Evolutionary conservation across 2,888 invertebrate species (phyloP).

Genomic region (Epirrhoe alternata): DNA sequence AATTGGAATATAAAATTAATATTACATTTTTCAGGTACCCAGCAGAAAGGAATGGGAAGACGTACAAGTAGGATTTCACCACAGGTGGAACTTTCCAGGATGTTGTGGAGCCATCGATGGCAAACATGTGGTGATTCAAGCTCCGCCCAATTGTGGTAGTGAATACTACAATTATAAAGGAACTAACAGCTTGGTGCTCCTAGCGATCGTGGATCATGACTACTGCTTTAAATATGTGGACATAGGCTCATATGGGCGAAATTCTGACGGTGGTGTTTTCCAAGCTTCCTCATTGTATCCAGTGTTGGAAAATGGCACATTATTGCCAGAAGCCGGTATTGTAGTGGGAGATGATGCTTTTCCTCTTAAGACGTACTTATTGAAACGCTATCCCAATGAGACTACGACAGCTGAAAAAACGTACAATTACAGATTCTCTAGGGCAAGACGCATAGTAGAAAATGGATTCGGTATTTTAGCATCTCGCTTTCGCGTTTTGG

Average conservation of each 20-base stretch:
- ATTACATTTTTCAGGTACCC: conserved; percentile 39
- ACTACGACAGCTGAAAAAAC: conserved; percentile 21
- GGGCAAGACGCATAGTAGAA: conserved; percentile 34
- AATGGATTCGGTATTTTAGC: conserved; percentile 8
- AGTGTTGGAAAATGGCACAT: conserved; percentile 19
- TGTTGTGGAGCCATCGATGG: conserved; percentile 48
- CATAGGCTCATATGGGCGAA: conserved; percentile 8
- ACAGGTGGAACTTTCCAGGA: conserved; percentile 48
- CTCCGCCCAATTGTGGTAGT: conserved; percentile 23
- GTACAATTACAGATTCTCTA: conserved; percentile 26
- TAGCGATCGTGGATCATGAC: conserved; percentile 52
- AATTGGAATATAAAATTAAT: conserved; percentile 29
- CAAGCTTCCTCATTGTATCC: conserved; percentile 23
- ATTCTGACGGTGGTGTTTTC: conserved; percentile 15
- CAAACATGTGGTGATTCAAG: conserved; percentile 25
- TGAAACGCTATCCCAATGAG: conserved; percentile 22
- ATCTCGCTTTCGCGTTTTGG: conserved; percentile 29
- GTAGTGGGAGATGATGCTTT: conserved; percentile 31
- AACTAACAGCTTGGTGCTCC: conserved; percentile 42
- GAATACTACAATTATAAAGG: conserved; percentile 27
- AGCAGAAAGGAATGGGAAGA: conserved; percentile 34
- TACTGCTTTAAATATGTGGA: conserved; percentile 31
- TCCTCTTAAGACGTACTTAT: conserved; percentile 26
- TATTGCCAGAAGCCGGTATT: conserved; percentile 27
- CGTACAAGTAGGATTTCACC: conserved; percentile 29